Evolutionary conservation across 1,140 invertebrate genomes (phyloP).

Genomic region (Drosophila seguyi): DNA sequence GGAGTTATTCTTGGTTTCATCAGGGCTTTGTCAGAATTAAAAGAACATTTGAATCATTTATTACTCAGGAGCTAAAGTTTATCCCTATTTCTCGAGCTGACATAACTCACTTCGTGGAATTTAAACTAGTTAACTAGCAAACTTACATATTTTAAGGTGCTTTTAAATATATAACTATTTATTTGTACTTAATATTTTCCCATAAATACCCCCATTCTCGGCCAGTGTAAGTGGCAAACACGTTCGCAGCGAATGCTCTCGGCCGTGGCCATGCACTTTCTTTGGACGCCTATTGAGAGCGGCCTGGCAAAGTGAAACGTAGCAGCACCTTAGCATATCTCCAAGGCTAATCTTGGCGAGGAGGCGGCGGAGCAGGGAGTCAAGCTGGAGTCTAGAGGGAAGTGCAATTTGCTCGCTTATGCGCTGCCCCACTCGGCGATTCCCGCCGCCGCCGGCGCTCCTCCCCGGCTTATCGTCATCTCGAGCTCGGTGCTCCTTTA

Average conservation of each 20-base stretch:
- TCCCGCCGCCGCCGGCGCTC: background rate
- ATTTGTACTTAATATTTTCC: background rate
- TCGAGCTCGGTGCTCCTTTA: conserved; percentile 23
- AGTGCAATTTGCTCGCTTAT: conserved; percentile 34
- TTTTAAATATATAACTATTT: background rate
- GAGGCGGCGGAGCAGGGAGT: conserved; percentile 8
- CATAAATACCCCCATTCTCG: background rate
- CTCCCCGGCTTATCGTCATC: conserved; percentile 27
- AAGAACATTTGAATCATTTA: background rate
- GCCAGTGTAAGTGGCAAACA: conserved; percentile 50
- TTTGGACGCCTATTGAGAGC: conserved; percentile 50
- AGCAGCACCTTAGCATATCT: conserved; percentile 73
- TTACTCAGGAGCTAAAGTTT: background rate
- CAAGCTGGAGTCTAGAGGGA: conserved; percentile 4
- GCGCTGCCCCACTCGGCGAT: conserved; percentile 19
- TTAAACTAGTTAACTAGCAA: background rate
- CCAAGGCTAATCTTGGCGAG: conserved; percentile 67
- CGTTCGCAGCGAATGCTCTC: conserved; percentile 57
- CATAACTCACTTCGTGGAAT: background rate
- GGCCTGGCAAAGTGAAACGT: conserved; percentile 27
- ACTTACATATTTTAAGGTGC: background rate
- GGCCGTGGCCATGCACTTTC: conserved; percentile 56
- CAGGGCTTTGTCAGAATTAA: background rate
- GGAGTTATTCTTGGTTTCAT: background rate
- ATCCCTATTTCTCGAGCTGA: background rate